Evolutionary conservation across 2,888 invertebrate species (phyloP), one percentile per base, ranked within the genome.

Genomic region (Elegia similella): DNA sequence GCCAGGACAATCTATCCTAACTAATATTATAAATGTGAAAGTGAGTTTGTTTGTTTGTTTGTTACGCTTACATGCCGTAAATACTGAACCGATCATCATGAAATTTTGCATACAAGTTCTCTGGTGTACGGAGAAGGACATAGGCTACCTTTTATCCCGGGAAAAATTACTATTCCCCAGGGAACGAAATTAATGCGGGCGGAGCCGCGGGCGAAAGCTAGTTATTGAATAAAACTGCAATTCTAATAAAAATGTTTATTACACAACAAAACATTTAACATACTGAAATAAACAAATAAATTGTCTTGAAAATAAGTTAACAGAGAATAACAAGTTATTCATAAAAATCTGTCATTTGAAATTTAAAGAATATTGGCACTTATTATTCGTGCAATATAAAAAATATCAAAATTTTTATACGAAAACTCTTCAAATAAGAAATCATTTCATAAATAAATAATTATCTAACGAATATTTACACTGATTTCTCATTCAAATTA

Each of bases 341-440:
- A n/a, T 34, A 34, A 52, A 38, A 52, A 6, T 10, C 7, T 16
- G 1, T 7, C 10, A 6, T 48, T 13, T 44, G 6, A 7, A 7
- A 2, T 23, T 17, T 7, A 29, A 52, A 13, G 23, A 52, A 8
- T 23, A 42, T 42, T 13, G 29, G n/a, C 52, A 42, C 52, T 13
- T 42, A n/a, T 42, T 42, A 7, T 7, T 10, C 10, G 43, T 54
- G 16, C 53, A 43, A 30, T 43, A 30, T 32, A 30, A 29, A n/a
- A 30, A 63, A 55, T 50, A 52, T 52, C 34, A 48, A 48, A 55
- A 59, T 42, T 32, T 30, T 32, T 32, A 48, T 61, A 78, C 78
- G 89, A 88, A 89, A 89, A 88, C 69, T 76, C 75, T 88, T 88
- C 88, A 88, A 90, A 91, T 78, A 80, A 86, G 88, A 89, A 90